phyloP scores from a whole-genome alignment of 2,797 vertebrate genomes.

The Pyrocephalus nanus region DNA sequence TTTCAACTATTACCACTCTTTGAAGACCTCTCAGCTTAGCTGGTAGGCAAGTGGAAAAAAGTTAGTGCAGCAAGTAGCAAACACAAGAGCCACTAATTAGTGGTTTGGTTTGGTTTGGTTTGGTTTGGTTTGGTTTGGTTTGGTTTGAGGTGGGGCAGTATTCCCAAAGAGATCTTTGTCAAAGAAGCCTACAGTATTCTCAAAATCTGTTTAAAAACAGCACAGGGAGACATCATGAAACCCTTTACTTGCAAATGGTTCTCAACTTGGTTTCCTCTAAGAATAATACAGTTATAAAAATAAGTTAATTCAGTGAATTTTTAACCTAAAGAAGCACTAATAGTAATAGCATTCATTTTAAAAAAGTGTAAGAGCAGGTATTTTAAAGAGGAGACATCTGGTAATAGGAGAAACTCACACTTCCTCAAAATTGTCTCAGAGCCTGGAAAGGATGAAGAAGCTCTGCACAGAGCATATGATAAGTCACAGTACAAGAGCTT shows the following conservation, averaged over 20 bases:
- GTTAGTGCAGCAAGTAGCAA: background rate
- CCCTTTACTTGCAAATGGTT: background rate
- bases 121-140: background rate
- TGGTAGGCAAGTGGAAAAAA: background rate
- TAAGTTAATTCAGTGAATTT: background rate
- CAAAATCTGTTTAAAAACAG: background rate
- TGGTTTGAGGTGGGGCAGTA: rapidly evolving
- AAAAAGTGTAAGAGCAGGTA: rapidly evolving
- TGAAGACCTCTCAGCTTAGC: background rate
- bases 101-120: background rate
- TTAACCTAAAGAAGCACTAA: background rate
- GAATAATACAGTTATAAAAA: background rate
- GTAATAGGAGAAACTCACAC: background rate
- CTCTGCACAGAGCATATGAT: background rate
- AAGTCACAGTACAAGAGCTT: background rate
- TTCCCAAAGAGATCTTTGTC: background rate
- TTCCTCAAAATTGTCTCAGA: conserved; percentile 34
- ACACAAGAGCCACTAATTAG: background rate
- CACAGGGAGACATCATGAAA: background rate
- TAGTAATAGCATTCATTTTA: background rate
- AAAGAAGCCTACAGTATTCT: background rate
- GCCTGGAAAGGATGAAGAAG: background rate
- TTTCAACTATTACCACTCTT: background rate
- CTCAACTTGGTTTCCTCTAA: background rate
- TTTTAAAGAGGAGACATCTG: conserved; percentile 20